These are phyloP conservation scores for Trigoniulus corallinus DNA, from an alignment of 1,140 invertebrate genomes.

Conservation along the genomic window DNA sequence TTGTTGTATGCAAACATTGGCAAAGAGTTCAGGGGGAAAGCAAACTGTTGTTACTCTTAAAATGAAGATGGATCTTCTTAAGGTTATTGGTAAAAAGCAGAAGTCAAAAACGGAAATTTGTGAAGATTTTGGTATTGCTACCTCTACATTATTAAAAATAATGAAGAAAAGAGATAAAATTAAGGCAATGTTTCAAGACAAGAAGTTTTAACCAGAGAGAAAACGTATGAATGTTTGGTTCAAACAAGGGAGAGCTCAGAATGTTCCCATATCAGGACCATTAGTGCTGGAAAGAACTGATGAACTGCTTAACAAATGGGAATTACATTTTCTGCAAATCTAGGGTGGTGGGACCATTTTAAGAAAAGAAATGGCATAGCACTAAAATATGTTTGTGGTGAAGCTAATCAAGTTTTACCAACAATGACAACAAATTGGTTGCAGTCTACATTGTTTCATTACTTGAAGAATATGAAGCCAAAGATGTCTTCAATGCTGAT, in stretches of 20 bases:
- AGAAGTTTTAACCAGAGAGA: too few species aligned
- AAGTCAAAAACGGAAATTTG: too few species aligned
- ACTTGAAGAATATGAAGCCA: slow-evolving; percentile 1
- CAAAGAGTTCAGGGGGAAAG: too few species aligned
- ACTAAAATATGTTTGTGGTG: not conserved
- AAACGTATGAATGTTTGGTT: not conserved
- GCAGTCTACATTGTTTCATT: not conserved
- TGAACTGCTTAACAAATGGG: not conserved
- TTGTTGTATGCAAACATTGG: too few species aligned
- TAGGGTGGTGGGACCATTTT: not conserved
- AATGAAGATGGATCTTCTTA: too few species aligned
- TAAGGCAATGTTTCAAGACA: too few species aligned
- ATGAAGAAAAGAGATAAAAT: too few species aligned
- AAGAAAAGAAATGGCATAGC: not conserved
- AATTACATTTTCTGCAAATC: not conserved
- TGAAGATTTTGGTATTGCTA: too few species aligned
- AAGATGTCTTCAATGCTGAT: slow-evolving; percentile 20
- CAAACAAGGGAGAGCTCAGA: not conserved
- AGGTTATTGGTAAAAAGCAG: too few species aligned
- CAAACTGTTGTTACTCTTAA: too few species aligned
- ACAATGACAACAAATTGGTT: not conserved
- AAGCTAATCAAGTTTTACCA: not conserved
- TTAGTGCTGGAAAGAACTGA: not conserved
- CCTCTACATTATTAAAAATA: too few species aligned
- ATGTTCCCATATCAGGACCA: not conserved